phyloP scores from a whole-genome alignment of 2,888 invertebrate genomes.

The Drosophila monieri region DNA sequence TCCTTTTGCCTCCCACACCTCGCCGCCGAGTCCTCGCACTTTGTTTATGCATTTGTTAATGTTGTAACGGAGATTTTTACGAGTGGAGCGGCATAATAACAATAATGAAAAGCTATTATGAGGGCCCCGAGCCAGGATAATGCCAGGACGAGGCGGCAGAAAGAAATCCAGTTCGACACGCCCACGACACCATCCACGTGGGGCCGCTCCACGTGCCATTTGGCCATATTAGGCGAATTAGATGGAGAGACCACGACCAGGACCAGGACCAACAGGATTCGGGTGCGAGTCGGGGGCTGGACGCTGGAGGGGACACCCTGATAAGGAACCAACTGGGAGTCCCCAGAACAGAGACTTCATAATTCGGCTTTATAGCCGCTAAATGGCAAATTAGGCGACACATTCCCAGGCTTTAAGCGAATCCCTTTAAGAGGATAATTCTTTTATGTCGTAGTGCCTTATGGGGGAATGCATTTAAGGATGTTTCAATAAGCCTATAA shows the following conservation, averaged over 20 bases:
- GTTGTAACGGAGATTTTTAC: constrained; percentile 80
- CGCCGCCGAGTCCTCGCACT: constrained; percentile 31
- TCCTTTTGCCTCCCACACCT: constrained; percentile 11
- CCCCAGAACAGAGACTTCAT: constrained; percentile 48
- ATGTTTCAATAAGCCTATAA: not conserved
- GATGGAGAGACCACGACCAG: constrained; percentile 23
- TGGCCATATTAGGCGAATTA: constrained; percentile 80
- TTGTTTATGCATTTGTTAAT: constrained; percentile 83
- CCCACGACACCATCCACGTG: constrained; percentile 35
- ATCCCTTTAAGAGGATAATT: not conserved
- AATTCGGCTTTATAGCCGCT: constrained; percentile 74
- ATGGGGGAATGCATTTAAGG: not conserved
- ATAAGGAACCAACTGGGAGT: constrained; percentile 46
- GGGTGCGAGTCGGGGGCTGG: not conserved
- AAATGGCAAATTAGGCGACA: constrained; percentile 78
- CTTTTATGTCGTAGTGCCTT: not conserved
- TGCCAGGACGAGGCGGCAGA: constrained; percentile 53
- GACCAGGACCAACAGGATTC: not conserved
- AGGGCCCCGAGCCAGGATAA: constrained; percentile 66
- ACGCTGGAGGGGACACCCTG: constrained; percentile 31
- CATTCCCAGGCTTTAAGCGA: constrained; percentile 6
- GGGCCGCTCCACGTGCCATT: constrained; percentile 53
- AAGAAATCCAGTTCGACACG: constrained; percentile 65
- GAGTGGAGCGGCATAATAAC: constrained; percentile 80
- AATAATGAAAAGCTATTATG: constrained; percentile 83